phyloP scores from a whole-genome alignment of 2,797 vertebrate species.

The Sibirionetta formosa region DNA sequence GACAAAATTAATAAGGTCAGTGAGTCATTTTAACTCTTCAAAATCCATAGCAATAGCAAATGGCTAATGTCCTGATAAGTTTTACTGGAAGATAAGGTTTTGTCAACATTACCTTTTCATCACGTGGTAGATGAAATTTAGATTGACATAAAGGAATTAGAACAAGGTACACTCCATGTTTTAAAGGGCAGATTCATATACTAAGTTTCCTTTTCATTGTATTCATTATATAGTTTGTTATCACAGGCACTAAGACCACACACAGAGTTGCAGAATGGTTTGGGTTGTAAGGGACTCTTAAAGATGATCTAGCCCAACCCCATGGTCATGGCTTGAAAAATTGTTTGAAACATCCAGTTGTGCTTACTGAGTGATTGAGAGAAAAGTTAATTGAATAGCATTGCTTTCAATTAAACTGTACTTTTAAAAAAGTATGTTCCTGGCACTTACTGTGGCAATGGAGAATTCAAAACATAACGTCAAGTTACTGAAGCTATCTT shows the following conservation, averaged over 20 bases:
- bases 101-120: neutral
- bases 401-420: neutral
- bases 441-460: neutral
- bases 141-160: neutral
- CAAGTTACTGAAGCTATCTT: neutral
- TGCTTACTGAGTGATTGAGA: neutral
- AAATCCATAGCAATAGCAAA: neutral
- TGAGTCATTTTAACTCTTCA: neutral
- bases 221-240: neutral
- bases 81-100: constrained; percentile 4
- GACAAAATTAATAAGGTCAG: neutral
- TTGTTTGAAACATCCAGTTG: neutral
- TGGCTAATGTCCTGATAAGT: neutral
- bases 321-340: neutral
- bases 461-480: neutral
- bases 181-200: neutral
- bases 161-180: neutral
- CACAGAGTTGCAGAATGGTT: neutral
- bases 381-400: neutral
- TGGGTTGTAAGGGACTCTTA: neutral
- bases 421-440: neutral
- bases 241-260: neutral
- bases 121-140: neutral
- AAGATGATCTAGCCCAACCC: neutral
- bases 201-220: neutral